Percentiles rank a stretch among this genome's conserved stretches.
Evolutionary conservation across 2,888 invertebrate genomes (phyloP).

Genomic region (Glaucopsyche alexis): DNA sequence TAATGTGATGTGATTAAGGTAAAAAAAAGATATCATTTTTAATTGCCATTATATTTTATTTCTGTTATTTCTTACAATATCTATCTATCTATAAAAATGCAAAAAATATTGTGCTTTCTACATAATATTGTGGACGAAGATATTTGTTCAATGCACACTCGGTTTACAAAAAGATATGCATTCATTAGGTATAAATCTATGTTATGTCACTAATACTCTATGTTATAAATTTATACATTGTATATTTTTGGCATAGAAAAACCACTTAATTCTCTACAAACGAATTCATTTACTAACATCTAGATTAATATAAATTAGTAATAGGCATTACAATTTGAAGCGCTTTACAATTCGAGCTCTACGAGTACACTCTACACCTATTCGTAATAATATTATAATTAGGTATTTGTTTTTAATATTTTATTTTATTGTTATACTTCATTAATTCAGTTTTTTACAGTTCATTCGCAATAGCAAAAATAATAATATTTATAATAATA

Average conservation of each 20-base stretch:
- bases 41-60: slow-evolving; percentile 3
- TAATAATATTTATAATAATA: not conserved
- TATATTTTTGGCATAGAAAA: slow-evolving; percentile 33
- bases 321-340: slow-evolving; percentile 9
- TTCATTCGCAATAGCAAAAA: not conserved
- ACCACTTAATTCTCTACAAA: not conserved
- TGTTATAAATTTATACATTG: not conserved
- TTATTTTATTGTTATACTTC: not conserved
- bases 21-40: no score
- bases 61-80: not conserved
- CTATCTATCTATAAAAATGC: slow-evolving; percentile 29
- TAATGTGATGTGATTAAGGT: no score
- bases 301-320: slow-evolving; percentile 26
- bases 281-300: not conserved
- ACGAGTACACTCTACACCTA: not conserved
- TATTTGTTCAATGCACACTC: slow-evolving; percentile 14
- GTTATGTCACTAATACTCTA: not conserved
- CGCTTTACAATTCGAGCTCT: slow-evolving; percentile 8
- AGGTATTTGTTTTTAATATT: not conserved
- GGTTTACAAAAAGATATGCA: slow-evolving; percentile 17
- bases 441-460: not conserved
- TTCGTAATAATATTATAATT: not conserved
- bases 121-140: slow-evolving; percentile 23
- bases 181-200: not conserved
- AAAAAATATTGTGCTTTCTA: slow-evolving; percentile 31